These are phyloP conservation scores for Dendrolimus houi DNA, from an alignment of 2,888 invertebrate genomes.

Conservation along the genomic window DNA sequence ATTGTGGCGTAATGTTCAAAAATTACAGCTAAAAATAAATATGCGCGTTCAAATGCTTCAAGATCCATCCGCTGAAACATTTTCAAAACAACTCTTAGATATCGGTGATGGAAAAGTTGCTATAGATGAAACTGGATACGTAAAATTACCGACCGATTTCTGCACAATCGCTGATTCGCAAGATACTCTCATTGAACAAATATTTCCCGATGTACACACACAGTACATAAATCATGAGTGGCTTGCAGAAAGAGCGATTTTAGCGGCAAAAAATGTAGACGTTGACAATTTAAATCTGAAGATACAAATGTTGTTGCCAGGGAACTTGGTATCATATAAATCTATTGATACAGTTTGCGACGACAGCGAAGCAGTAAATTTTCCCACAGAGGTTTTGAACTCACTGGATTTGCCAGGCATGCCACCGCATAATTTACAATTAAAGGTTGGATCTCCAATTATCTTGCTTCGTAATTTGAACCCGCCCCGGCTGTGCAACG, in stretches of 20 bases:
- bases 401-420: slow-evolving; percentile 2
- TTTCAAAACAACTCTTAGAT: slow-evolving; percentile 7
- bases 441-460: slow-evolving; percentile 25
- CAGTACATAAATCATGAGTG: slow-evolving; percentile 17
- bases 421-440: slow-evolving; percentile 22
- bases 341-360: slow-evolving; percentile 12
- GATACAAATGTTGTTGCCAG: slow-evolving; percentile 12
- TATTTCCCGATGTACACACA: slow-evolving; percentile 11
- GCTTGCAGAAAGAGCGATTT: slow-evolving; percentile 23
- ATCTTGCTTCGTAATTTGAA: slow-evolving; percentile 26
- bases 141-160: slow-evolving; percentile 15
- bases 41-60: no score
- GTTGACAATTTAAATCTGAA: slow-evolving; percentile 6
- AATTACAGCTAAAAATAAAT: no score
- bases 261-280: slow-evolving; percentile 21
- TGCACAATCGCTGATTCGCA: slow-evolving; percentile 9
- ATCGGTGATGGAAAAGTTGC: slow-evolving; percentile 19
- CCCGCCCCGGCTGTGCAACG: slow-evolving; percentile 18
- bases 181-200: no score
- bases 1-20: no score
- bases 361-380: slow-evolving; percentile 9
- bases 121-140: slow-evolving; percentile 11
- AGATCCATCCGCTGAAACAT: no score
- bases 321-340: slow-evolving; percentile 8
- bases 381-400: slow-evolving; percentile 24